Conservation (phyloP, 2,113 vertebrate genomes). For the Hippoglossus stenolepis region DNA sequence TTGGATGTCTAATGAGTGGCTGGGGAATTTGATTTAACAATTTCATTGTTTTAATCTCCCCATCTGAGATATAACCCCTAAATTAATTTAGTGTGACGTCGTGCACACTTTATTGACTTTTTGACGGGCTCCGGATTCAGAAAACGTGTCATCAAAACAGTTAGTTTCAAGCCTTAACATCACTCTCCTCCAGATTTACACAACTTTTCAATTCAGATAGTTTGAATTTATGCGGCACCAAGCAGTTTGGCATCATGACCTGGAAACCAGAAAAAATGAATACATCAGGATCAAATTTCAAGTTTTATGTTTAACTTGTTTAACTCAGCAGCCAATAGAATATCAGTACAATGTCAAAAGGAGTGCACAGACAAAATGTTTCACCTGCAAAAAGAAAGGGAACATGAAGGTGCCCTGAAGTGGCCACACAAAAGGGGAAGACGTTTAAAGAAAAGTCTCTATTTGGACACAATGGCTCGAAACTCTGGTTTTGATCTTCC, state of each 20-base stretch:
- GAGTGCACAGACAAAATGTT: neutral
- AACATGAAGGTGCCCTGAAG: neutral
- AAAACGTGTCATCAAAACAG: neutral
- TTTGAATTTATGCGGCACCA: neutral
- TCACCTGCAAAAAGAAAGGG: neutral
- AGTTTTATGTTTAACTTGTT: neutral
- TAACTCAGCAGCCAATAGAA: neutral
- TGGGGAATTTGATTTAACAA: conserved; percentile 45
- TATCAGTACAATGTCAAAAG: neutral
- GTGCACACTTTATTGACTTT: neutral
- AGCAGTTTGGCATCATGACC: neutral
- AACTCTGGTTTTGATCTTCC: neutral
- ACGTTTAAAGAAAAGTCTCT: neutral
- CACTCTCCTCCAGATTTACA: neutral
- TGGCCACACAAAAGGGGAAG: neutral
- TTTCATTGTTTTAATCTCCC: conserved; percentile 44
- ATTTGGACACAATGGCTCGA: neutral
- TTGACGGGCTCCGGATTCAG: neutral
- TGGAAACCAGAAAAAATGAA: no score
- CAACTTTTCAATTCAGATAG: neutral
- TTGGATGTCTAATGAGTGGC: conserved; percentile 60
- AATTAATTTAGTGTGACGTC: conserved; percentile 12
- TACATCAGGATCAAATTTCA: no score
- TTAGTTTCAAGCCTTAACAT: neutral
- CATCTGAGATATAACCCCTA: conserved; percentile 22